Conservation (phyloP, 2,888 invertebrate species). For the Philhelius pedissequus region DNA sequence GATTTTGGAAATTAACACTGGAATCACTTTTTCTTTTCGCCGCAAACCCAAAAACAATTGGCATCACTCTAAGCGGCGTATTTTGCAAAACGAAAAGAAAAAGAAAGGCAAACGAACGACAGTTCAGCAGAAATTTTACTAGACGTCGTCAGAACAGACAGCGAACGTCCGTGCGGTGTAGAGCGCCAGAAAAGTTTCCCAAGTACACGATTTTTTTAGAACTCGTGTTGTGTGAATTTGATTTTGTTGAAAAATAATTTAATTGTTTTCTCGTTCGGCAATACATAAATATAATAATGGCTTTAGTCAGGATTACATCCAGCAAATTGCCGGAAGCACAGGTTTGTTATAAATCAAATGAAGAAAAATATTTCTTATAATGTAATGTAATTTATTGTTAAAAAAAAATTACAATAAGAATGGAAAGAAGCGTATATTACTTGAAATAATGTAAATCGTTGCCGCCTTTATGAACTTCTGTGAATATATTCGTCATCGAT, state of each 20-base stretch:
- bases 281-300: constrained; percentile 78
- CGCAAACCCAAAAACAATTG: not conserved
- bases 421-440: not conserved
- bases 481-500: constrained; percentile 4
- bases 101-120: too few species aligned
- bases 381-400: not conserved
- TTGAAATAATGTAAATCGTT: not conserved
- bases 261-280: not conserved
- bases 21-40: constrained; percentile 9
- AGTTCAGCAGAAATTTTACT: constrained; percentile 20
- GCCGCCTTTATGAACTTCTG: constrained; percentile 16
- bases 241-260: constrained; percentile 12
- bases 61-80: constrained; percentile 1
- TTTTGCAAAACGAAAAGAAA: constrained; percentile 11
- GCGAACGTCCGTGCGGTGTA: constrained; percentile 51
- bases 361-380: not conserved
- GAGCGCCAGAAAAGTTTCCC: constrained; percentile 8
- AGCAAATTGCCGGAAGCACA: constrained; percentile 83
- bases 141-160: too few species aligned
- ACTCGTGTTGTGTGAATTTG: constrained; percentile 45
- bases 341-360: constrained; percentile 77
- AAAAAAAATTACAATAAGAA: not conserved
- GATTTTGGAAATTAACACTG: too few species aligned
- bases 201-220: constrained; percentile 24
- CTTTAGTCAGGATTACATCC: constrained; percentile 84